phyloP scores from a whole-genome alignment of 2,888 invertebrate species.

The Chesias legatella region DNA sequence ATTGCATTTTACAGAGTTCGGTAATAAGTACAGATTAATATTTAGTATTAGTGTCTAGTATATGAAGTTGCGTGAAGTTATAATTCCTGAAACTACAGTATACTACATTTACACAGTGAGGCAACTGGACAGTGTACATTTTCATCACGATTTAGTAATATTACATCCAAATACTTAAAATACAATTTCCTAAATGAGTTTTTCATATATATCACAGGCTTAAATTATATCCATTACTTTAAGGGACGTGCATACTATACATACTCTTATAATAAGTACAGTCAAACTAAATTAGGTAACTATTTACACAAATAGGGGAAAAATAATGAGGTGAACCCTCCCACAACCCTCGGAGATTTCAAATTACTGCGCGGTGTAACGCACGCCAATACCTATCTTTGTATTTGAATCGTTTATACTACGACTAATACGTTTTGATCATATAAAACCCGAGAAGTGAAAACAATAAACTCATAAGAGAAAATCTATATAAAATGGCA shows the following conservation, averaged over 20 bases:
- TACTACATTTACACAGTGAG: slow-evolving; percentile 11
- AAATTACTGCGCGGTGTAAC: slow-evolving; percentile 62
- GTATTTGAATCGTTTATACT: slow-evolving; percentile 54
- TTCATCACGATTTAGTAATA: slow-evolving; percentile 39
- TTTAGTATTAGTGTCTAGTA: no score
- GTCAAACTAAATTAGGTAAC: slow-evolving; percentile 73
- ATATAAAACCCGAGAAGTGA: slow-evolving; percentile 18
- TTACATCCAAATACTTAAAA: slow-evolving; percentile 57
- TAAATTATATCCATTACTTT: slow-evolving; percentile 73
- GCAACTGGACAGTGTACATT: slow-evolving; percentile 14
- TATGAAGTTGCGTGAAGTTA: no score
- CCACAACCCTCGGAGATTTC: slow-evolving; percentile 79
- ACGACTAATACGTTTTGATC: slow-evolving; percentile 53
- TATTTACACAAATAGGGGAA: slow-evolving; percentile 79
- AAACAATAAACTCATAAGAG: slow-evolving; percentile 21
- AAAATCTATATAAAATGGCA: slow-evolving; percentile 14
- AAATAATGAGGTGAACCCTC: slow-evolving; percentile 79
- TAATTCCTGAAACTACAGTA: background rate
- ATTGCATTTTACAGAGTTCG: no score
- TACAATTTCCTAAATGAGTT: slow-evolving; percentile 65
- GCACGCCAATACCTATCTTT: slow-evolving; percentile 55
- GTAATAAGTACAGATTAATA: no score
- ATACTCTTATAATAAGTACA: slow-evolving; percentile 70
- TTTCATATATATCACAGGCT: slow-evolving; percentile 78
- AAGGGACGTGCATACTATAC: slow-evolving; percentile 78